phyloP scores from a whole-genome alignment of 2,797 vertebrate species.

The Rhinella marina region DNA sequence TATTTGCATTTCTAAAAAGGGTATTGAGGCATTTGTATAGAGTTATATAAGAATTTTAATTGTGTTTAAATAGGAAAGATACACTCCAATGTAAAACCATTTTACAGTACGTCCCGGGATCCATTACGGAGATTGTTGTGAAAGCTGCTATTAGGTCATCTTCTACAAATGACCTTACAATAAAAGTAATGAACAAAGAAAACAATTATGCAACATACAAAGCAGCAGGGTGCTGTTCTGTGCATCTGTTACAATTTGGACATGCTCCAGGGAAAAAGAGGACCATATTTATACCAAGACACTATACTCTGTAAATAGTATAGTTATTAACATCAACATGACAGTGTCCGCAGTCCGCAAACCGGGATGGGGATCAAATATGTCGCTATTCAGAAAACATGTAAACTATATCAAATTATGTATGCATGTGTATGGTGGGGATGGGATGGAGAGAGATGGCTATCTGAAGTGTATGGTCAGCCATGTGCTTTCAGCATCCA shows the following conservation, averaged over 20 bases:
- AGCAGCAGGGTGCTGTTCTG: constrained; percentile 77
- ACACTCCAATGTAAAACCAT: constrained; percentile 26
- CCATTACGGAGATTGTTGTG: constrained; percentile 55
- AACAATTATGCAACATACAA: constrained; percentile 77
- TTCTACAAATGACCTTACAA: constrained; percentile 78
- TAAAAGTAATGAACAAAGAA: constrained; percentile 79
- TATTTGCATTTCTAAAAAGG: constrained; percentile 37
- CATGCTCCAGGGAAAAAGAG: constrained; percentile 65
- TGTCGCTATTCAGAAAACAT: too few relatives aligned
- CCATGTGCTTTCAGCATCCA: too few relatives aligned
- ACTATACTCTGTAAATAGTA: not conserved
- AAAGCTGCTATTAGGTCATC: constrained; percentile 75
- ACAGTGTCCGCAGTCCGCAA: too few relatives aligned
- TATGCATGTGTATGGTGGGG: too few relatives aligned
- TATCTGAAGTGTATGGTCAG: too few relatives aligned
- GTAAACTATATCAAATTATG: too few relatives aligned
- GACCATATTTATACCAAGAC: not conserved
- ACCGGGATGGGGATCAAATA: too few relatives aligned
- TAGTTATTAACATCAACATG: too few relatives aligned
- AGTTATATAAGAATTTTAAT: constrained; percentile 39
- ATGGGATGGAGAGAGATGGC: too few relatives aligned
- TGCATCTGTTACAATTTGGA: constrained; percentile 75
- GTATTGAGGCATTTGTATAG: constrained; percentile 27
- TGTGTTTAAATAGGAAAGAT: constrained; percentile 47
- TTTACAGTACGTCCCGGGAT: constrained; percentile 51